Conservation (phyloP, 2,888 invertebrate genomes). For the Dione juno region DNA sequence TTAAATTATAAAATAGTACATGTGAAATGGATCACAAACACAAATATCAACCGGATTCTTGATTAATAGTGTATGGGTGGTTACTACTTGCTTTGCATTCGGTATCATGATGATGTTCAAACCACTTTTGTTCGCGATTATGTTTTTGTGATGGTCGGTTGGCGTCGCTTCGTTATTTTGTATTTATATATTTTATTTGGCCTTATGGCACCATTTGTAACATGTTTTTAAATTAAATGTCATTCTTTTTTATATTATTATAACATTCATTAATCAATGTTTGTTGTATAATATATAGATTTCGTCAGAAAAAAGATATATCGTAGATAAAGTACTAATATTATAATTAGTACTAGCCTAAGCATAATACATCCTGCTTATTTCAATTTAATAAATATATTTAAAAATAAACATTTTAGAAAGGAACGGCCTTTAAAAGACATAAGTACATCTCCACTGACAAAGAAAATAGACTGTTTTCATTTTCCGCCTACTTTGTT, state of each 20-base stretch:
- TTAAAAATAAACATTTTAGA: background rate
- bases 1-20: slow-evolving; percentile 29
- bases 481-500: slow-evolving; percentile 24
- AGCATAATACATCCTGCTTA: background rate
- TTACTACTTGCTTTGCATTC: slow-evolving; percentile 68
- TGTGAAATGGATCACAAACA: slow-evolving; percentile 53
- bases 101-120: slow-evolving; percentile 74
- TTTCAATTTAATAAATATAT: background rate
- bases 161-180: slow-evolving; percentile 51
- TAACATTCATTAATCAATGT: background rate
- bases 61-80: slow-evolving; percentile 62
- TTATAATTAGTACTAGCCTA: too few relatives aligned
- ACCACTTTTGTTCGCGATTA: slow-evolving; percentile 70
- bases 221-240: background rate
- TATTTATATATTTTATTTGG: slow-evolving; percentile 46
- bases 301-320: background rate
- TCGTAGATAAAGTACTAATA: background rate
- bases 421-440: slow-evolving; percentile 5
- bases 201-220: slow-evolving; percentile 26
- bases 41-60: slow-evolving; percentile 44
- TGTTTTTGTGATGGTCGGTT: slow-evolving; percentile 60
- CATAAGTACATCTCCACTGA: background rate
- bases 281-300: background rate
- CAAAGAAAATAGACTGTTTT: slow-evolving; percentile 5
- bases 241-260: background rate